Evolutionary conservation across 2,113 vertebrate species (phyloP), one percentile per base, ranked within the genome.

Genomic region (Nesoenas mayeri): DNA sequence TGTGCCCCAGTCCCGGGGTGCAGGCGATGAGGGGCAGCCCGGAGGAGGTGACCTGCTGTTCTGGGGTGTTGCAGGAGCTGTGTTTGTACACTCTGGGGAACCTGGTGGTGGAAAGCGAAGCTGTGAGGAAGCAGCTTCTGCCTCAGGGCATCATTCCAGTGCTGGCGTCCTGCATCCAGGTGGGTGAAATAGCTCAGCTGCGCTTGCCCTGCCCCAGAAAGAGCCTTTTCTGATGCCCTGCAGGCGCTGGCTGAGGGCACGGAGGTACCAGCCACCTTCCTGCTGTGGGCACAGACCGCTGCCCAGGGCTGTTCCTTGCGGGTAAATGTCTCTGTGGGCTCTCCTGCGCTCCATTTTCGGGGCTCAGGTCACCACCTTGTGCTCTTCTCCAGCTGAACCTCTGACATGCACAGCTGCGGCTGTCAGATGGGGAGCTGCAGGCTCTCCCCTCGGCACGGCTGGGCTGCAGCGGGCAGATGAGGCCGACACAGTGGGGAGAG

Each of bases 1-100:
- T 67, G 70, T 50, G 72, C 61, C 34, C 15, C 15, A 2, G n/a
- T 29, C 15, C 26, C 0, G 3, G 40, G 22, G 22, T 22, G 22
- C 75, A 34, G 32, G 64, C 0, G 4, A 21, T 42, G 65, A 18
- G 77, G 29, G 44, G 18, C 44, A 21, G 54, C 2, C 25, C 6
- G 1, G 29, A 34, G 9, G 42, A 47, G 48, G 5, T 91, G 77
- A 88, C 34, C 66, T 48, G 16, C 36, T 83, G 34, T 53, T 50
- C 15, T 2, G 90, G 36, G 15, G 6, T 91, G 67, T 96, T 97
- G 88, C 95, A 99, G 99, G 99, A 99, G 95, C 96, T 99, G 92
- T 99, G 99, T 95, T 97, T 99, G 71, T 99, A 99, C 97, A 99
- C 99, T 0, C 96, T 99, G 80, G 99, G 99, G 58, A 99, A 99